Base-by-base conservation (phyloP, 2,888 invertebrate species). In the Nephrotoma appendiculata region DNA sequence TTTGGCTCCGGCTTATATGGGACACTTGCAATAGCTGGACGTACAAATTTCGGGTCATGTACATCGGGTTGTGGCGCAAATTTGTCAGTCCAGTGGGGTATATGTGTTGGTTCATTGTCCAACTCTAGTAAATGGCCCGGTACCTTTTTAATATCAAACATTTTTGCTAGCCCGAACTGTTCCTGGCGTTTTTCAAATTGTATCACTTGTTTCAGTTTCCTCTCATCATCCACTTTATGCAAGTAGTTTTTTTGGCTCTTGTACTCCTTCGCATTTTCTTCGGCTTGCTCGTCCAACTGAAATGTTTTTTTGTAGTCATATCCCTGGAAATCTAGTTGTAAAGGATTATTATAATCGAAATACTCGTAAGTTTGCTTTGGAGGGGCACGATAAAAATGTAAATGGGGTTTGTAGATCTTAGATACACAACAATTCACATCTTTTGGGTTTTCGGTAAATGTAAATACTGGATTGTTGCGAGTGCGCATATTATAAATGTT, bases 301-400 rank as follows among this genome's bases (percentile, higher is more conserved):
- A 90, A 91, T 0, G 90, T 91, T 83, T 89, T 90, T 88, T 89
- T 90, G 52, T 90, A 91, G 87, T 91, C 91, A 88, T 90, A 88
- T 86, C 91, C 91, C 87, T 91, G 91, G 45, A 90, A 91, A 86
- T 91, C 91, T 83, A 91, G 86, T 11, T 89, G 89, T 43, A 90
- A 86, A 0, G 91, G 91, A 88, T 91, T 91, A 11, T 90, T 90
- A 86, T 90, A 87, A 86, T 91, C 91, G 6, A 91, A 89, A 7
- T 90, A 89, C 85, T 86, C 41, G 12, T 43, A 45, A n/a, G 31
- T n/a, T 1, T 83, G 41, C 45, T 86, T 86, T 11, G 41, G 12
- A 9, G 71, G 71, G 9, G 6, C 71, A 9, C 31, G 71, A 71
- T 71, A 71, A 71, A 71, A 71, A 31, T 71, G 19, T 12, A 84